Percentiles rank a stretch among this genome's conserved stretches.
phyloP scores from a whole-genome alignment of 2,797 vertebrate species.

The Lagodon rhomboides region DNA sequence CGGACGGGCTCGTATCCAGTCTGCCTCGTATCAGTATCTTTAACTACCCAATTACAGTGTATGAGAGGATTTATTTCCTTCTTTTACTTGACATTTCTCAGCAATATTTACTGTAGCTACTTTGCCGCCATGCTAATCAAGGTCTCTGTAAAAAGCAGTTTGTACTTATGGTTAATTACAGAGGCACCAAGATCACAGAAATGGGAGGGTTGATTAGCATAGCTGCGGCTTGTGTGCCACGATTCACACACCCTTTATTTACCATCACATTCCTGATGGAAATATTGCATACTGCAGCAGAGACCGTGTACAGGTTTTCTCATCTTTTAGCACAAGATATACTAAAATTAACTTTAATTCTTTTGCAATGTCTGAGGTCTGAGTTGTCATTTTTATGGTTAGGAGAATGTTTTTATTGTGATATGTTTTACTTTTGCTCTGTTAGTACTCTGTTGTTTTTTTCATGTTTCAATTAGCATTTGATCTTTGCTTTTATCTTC shows the following conservation, averaged over 20 bases:
- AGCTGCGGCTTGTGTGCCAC: slow-evolving; percentile 11
- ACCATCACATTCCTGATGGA: neutral
- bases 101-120: slow-evolving; percentile 27
- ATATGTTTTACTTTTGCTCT: neutral
- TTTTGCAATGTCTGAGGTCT: neutral
- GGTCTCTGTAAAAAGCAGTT: slow-evolving; percentile 48
- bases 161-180: slow-evolving; percentile 50
- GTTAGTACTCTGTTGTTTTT: neutral
- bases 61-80: slow-evolving; percentile 4
- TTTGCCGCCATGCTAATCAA: slow-evolving; percentile 36
- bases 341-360: neutral
- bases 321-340: neutral
- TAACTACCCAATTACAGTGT: neutral
- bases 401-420: neutral
- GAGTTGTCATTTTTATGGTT: neutral
- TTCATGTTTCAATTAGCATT: neutral
- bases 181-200: slow-evolving; percentile 32
- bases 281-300: neutral
- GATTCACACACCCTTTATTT: slow-evolving; percentile 24
- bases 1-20: too few relatives aligned
- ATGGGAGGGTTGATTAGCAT: slow-evolving; percentile 31
- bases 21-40: too few relatives aligned
- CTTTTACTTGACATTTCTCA: slow-evolving; percentile 30
- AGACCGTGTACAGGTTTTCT: neutral
- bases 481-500: neutral